Conservation (phyloP, 1,140 invertebrate genomes). For the Lanistes nyassanus region DNA sequence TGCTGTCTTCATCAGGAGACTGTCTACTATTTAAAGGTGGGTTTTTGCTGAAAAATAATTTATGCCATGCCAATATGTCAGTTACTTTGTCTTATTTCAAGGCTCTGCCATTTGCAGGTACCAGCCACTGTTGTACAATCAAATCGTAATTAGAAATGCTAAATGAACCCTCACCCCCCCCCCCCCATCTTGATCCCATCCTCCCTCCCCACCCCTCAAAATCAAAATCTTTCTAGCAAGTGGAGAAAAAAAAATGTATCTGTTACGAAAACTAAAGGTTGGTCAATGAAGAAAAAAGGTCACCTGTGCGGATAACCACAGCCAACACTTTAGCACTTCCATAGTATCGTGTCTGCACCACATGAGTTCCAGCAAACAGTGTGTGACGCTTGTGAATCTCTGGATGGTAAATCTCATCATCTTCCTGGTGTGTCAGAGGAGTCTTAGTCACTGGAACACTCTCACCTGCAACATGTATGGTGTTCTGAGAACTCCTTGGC, state of each 20-base stretch:
- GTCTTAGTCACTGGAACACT: constrained; percentile 94
- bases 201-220: neutral
- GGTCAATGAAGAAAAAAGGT: neutral
- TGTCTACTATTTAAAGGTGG: too few species aligned
- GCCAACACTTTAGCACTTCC: constrained; percentile 76
- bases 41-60: too few species aligned
- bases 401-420: constrained; percentile 63
- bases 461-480: constrained; percentile 69
- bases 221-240: neutral
- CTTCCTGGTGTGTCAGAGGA: constrained; percentile 75
- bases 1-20: too few species aligned
- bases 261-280: neutral
- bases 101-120: too few species aligned
- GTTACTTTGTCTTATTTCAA: too few species aligned
- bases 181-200: neutral
- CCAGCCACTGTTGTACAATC: too few species aligned
- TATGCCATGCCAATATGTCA: too few species aligned
- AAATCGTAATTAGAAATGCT: too few species aligned
- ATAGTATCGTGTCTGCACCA: constrained; percentile 95
- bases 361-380: constrained; percentile 92
- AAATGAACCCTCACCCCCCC: too few species aligned
- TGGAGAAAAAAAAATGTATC: neutral
- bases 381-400: constrained; percentile 87
- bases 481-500: too few species aligned
- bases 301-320: constrained; percentile 82